Evolutionary conservation across 2,888 invertebrate species (phyloP).

Genomic region (Anoncus sp.): DNA sequence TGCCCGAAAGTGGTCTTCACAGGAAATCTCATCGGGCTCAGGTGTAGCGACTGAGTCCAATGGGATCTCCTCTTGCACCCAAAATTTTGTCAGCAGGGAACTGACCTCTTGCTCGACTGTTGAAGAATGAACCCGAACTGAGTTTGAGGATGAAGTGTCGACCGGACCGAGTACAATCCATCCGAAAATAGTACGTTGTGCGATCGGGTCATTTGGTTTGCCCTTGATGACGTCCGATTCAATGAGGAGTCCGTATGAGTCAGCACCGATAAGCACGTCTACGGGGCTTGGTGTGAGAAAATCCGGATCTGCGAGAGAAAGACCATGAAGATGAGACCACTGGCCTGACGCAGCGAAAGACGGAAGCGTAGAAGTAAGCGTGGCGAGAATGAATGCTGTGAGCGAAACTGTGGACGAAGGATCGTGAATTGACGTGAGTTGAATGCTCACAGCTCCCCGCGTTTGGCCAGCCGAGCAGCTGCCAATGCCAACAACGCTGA

Average conservation of each 20-base stretch:
- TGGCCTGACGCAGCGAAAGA: neutral
- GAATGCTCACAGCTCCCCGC: constrained; percentile 3
- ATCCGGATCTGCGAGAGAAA: constrained; percentile 57
- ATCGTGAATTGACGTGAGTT: neutral
- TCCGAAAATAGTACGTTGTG: constrained; percentile 47
- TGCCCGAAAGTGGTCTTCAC: constrained; percentile 11
- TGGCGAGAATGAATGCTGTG: neutral
- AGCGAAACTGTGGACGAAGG: neutral
- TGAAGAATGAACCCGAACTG: neutral
- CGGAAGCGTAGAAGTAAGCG: neutral
- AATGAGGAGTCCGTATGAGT: constrained; percentile 52
- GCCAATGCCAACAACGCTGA: neutral
- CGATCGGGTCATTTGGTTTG: constrained; percentile 34
- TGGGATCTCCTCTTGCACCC: constrained; percentile 25
- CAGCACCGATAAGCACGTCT: constrained; percentile 62
- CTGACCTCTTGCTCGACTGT: neutral
- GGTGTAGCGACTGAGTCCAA: constrained; percentile 21
- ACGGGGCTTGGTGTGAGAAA: constrained; percentile 53
- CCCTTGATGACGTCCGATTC: constrained; percentile 44
- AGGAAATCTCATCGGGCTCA: constrained; percentile 8
- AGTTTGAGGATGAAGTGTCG: neutral
- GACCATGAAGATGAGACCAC: constrained; percentile 48
- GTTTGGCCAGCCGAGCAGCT: neutral
- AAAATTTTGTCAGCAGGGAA: constrained; percentile 3
- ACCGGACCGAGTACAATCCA: constrained; percentile 52